phyloP scores from a whole-genome alignment of 2,113 vertebrate species.

The Athene cunicularia region DNA sequence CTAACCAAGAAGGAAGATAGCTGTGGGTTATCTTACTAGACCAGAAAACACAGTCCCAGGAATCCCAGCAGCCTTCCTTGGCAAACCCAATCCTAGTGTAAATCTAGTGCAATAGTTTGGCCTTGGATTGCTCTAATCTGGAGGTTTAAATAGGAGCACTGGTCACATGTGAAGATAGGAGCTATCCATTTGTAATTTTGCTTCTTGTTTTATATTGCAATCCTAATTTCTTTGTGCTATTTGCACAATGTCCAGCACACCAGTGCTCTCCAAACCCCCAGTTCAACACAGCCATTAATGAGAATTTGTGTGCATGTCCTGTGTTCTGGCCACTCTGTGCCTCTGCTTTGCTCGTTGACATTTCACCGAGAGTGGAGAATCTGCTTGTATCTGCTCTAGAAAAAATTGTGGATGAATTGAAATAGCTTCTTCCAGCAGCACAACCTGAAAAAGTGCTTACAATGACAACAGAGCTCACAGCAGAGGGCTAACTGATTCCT shows the following conservation, averaged over 20 bases:
- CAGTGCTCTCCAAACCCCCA: not conserved
- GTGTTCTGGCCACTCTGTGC: accelerated
- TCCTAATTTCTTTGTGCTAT: not conserved
- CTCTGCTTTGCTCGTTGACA: not conserved
- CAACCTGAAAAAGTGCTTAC: not conserved
- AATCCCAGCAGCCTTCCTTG: not conserved
- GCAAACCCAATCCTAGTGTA: not conserved
- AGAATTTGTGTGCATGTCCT: not conserved
- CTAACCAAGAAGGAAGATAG: not conserved
- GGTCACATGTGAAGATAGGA: not conserved
- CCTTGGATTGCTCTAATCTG: not conserved
- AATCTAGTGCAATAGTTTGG: not conserved
- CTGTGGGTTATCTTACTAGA: not conserved
- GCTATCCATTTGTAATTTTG: not conserved
- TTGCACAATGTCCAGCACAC: not conserved
- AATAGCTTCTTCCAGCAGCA: not conserved
- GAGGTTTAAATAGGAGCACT: not conserved
- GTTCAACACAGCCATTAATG: not conserved
- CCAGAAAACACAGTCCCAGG: not conserved
- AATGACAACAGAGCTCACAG: not conserved
- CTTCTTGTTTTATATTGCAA: not conserved
- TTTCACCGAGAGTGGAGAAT: not conserved
- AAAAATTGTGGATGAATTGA: not conserved
- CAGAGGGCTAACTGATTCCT: not conserved
- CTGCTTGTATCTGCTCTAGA: not conserved